phyloP scores from a whole-genome alignment of 2,113 vertebrate genomes.

The Sapajus apella region DNA sequence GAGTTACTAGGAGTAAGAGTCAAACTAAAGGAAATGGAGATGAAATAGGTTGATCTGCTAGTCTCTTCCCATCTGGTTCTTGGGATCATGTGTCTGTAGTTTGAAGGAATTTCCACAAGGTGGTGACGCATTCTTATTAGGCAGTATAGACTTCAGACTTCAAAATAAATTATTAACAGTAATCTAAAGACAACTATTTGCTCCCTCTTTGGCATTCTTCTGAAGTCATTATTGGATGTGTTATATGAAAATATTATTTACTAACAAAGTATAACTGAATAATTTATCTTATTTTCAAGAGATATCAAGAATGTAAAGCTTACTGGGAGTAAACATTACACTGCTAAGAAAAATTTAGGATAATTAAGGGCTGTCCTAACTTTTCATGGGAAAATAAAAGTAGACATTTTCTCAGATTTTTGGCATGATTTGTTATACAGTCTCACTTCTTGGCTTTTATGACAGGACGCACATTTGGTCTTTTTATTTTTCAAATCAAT shows the following conservation, averaged over 20 bases:
- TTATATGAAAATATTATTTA: background rate
- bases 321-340: background rate
- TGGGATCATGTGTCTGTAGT: constrained; percentile 54
- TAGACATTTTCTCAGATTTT: background rate
- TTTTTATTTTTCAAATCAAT: background rate
- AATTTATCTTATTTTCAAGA: background rate
- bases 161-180: constrained; percentile 12
- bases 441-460: constrained; percentile 18
- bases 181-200: background rate
- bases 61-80: background rate
- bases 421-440: background rate
- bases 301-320: background rate
- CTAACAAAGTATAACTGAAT: background rate
- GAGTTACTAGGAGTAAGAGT: background rate
- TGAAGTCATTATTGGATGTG: background rate
- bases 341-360: background rate
- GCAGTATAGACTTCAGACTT: background rate
- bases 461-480: background rate
- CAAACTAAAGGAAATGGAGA: background rate
- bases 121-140: constrained; percentile 50
- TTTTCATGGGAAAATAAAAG: background rate
- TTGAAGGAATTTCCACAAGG: constrained; percentile 56
- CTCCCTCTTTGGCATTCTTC: background rate
- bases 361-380: background rate
- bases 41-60: background rate